Conservation (phyloP, 2,113 vertebrate genomes). For the Chloroceryle aenea region DNA sequence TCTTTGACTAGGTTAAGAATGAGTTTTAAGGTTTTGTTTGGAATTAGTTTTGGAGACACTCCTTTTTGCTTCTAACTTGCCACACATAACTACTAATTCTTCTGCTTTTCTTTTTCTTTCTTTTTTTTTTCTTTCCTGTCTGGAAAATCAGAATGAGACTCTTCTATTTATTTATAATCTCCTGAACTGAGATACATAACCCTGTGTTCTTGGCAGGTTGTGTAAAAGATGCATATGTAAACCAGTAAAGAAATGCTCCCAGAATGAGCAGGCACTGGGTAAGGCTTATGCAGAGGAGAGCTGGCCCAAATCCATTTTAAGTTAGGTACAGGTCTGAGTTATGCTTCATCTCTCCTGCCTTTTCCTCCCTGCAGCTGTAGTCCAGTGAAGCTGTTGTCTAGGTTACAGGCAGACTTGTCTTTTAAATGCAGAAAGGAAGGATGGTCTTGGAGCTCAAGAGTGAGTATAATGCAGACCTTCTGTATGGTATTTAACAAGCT, state of each 20-base stretch:
- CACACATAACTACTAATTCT: neutral
- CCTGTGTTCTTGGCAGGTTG: neutral
- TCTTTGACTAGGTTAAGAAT: neutral
- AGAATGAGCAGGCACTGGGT: neutral
- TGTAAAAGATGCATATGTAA: neutral
- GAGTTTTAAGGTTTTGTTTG: neutral
- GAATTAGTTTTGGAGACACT: neutral
- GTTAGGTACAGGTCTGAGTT: neutral
- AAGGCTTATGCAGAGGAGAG: neutral
- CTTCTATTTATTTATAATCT: constrained; percentile 15
- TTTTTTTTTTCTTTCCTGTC: neutral
- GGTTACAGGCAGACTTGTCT: neutral
- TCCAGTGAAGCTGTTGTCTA: constrained; percentile 31
- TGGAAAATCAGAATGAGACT: neutral
- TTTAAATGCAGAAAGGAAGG: neutral
- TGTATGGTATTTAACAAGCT: neutral
- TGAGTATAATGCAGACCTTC: neutral
- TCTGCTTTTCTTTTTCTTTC: neutral
- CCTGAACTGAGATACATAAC: neutral
- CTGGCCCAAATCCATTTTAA: neutral
- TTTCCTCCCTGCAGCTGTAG: neutral
- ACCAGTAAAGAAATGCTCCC: neutral
- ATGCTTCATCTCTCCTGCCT: neutral
- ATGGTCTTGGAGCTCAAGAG: neutral
- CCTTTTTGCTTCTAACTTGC: neutral